These are phyloP conservation scores for Dolichallabes microphthalmus DNA, from an alignment of 2,113 vertebrate species.

Conservation along the genomic window DNA sequence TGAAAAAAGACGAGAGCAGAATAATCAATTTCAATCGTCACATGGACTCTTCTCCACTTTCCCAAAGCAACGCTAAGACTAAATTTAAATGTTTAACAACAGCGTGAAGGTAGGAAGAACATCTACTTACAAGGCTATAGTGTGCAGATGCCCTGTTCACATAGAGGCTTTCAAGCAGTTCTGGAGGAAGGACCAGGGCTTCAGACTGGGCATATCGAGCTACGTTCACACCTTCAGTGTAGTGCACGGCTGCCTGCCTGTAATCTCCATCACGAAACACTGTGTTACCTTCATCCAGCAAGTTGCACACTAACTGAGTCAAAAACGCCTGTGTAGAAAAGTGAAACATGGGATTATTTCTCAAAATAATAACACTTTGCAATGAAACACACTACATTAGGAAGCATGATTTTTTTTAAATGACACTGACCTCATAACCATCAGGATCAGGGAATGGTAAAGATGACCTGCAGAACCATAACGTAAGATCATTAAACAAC, in stretches of 20 bases:
- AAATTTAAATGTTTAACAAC: background rate
- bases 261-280: slow-evolving; percentile 88
- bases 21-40: background rate
- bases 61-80: background rate
- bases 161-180: slow-evolving; percentile 88
- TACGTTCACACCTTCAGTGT: slow-evolving; percentile 91
- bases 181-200: slow-evolving; percentile 83
- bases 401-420: background rate
- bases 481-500: background rate
- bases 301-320: slow-evolving; percentile 90
- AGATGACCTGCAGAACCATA: slow-evolving; percentile 78
- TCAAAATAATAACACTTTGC: background rate
- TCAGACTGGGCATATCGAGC: slow-evolving; percentile 90
- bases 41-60: background rate
- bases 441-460: slow-evolving; percentile 89
- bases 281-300: slow-evolving; percentile 92
- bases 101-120: background rate
- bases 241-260: slow-evolving; percentile 84
- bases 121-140: slow-evolving; percentile 83
- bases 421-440: slow-evolving; percentile 85
- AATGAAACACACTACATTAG: background rate
- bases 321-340: slow-evolving; percentile 78
- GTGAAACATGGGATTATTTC: background rate
- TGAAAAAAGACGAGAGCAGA: slow-evolving; percentile 53
- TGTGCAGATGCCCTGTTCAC: slow-evolving; percentile 92